These are phyloP conservation scores for Cinclus cinclus DNA, from an alignment of 2,113 vertebrate species.

Conservation along the genomic window DNA sequence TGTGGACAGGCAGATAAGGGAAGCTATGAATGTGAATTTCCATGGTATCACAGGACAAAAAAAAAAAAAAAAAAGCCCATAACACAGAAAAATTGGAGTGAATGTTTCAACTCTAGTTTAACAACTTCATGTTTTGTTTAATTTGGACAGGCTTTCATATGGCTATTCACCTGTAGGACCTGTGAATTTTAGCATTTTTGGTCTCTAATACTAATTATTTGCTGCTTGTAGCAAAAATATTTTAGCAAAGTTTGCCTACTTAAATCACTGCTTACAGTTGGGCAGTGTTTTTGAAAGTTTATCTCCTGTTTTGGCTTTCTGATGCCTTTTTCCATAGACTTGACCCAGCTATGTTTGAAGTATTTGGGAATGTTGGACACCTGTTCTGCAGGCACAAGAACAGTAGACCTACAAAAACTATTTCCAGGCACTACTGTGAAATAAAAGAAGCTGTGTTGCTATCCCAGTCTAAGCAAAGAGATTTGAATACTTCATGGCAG, in stretches of 20 bases:
- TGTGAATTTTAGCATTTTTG: not conserved
- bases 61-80: not conserved
- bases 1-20: not conserved
- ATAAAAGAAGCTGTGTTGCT: not conserved
- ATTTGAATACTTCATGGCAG: not conserved
- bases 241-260: not conserved
- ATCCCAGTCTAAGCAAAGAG: not conserved
- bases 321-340: too few relatives aligned
- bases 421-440: not conserved
- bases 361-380: too few relatives aligned
- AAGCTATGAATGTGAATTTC: not conserved
- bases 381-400: too few relatives aligned
- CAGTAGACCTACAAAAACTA: too few relatives aligned
- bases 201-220: not conserved
- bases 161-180: not conserved
- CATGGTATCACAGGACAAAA: not conserved
- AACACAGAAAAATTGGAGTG: fast-evolving
- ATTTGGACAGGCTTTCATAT: not conserved
- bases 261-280: not conserved
- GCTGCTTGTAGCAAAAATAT: not conserved
- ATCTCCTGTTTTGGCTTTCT: too few relatives aligned
- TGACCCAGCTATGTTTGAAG: too few relatives aligned
- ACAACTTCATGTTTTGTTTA: not conserved
- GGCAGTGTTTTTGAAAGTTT: too few relatives aligned
- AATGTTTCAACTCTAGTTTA: not conserved